phyloP scores from a whole-genome alignment of 35 echinoderm and acorn worm genomes.

The Ophiothrix spiculata region DNA sequence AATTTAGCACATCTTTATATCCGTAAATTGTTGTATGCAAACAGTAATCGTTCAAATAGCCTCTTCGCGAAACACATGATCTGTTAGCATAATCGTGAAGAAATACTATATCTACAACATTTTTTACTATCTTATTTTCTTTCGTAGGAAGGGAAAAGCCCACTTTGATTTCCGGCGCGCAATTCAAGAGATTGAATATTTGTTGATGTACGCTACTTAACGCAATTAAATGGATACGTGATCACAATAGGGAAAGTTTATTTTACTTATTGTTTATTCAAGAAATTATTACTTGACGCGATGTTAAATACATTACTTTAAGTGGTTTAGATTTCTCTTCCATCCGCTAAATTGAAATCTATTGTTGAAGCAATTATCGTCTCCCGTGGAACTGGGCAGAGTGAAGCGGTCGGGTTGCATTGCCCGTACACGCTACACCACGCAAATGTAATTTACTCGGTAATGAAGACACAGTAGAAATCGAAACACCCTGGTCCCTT shows the following conservation, averaged over 20 bases:
- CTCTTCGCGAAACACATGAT: conserved; percentile 8
- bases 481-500: conserved; percentile 42
- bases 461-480: conserved; percentile 50
- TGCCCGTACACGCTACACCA: conserved; percentile 28
- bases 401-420: conserved; percentile 58
- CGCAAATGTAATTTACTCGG: conserved; percentile 59
- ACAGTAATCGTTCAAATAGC: conserved; percentile 8
- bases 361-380: conserved; percentile 73
- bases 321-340: conserved; percentile 75
- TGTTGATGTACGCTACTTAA: conserved; percentile 51
- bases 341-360: conserved; percentile 76
- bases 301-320: conserved; percentile 86
- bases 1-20: not conserved
- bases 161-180: not conserved
- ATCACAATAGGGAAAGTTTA: conserved; percentile 46
- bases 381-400: not conserved
- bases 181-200: not conserved
- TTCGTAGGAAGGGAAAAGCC: not conserved
- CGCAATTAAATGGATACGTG: conserved; percentile 70
- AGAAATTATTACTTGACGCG: conserved; percentile 77
- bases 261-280: conserved; percentile 74
- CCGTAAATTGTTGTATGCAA: conserved; percentile 17
- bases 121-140: not conserved
- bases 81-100: conserved; percentile 1
- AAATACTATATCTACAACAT: not conserved